Base-by-base conservation (phyloP, 2,888 invertebrate species). In the Drosophila stalkeri region DNA sequence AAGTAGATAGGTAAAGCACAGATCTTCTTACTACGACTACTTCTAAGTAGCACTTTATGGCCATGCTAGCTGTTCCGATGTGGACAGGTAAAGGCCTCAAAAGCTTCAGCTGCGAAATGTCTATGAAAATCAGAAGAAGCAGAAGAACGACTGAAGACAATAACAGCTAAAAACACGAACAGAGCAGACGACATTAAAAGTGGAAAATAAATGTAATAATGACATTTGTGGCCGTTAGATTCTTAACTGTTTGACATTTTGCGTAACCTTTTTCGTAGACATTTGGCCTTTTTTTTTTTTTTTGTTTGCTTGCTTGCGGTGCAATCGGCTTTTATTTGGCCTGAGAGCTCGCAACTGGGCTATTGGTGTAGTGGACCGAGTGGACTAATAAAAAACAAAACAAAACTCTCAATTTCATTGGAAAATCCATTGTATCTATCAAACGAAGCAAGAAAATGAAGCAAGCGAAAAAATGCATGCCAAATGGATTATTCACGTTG, bases 181-280 rank as follows among this genome's bases (percentile, higher is more conserved):
- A 47, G 44, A 77, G 72, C 83, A 86, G 90, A 84, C 85, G 80
- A 84, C 90, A 77, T 87, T 86, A 90, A 90, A 86, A 82, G 82
- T 75, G 75, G 81, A 77, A 86, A 90, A 86, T 87, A 90, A 90
- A 86, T 90, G 87, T 90, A 90, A 87, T 90, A 89, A 87, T 85
- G 90, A 86, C 90, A 89, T 90, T 82, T 88, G 86, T 81, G 79
- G 82, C 92, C 91, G 91, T 92, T 92, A 90, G 87, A 86, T 89
- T 91, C 83, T 90, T 92, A 92, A 91, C 91, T 91, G 90, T 91
- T 83, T 91, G 91, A 92, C 92, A 92, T 91, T 91, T 91, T 90
- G 91, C 90, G 90, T 91, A 92, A 91, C 91, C 91, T 91, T 91
- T 83, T 91, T 83, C 82, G 73, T 75, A 77, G 87, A 79, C 85